phyloP scores from a whole-genome alignment of 37 sponge, comb jelly and placozoan species.

The Cliona cf. orientalis region DNA sequence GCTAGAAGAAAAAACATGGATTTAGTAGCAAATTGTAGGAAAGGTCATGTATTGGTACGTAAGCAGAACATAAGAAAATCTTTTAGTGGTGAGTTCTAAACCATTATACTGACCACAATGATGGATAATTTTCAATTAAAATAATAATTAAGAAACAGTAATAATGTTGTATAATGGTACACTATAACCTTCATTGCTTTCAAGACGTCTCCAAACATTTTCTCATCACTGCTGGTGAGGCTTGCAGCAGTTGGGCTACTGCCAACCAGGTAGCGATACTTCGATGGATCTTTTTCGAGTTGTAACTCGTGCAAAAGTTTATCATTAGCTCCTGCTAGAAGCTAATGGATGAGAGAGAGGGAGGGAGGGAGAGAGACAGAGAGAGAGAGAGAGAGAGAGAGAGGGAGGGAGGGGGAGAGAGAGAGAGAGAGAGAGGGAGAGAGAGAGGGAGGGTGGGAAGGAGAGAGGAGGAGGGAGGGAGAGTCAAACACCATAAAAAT shows the following conservation, averaged over 20 bases:
- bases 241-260: too few relatives aligned
- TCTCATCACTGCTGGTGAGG: slow-evolving; percentile 37
- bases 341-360: slow-evolving; percentile 14
- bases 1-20: too few relatives aligned
- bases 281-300: slow-evolving; percentile 41
- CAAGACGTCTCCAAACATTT: slow-evolving; percentile 18
- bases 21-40: too few relatives aligned
- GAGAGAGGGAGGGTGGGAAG: too few relatives aligned
- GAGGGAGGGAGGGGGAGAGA: slow-evolving; percentile 20
- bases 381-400: slow-evolving; percentile 20
- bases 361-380: slow-evolving; percentile 14
- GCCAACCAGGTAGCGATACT: slow-evolving; percentile 57
- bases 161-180: too few relatives aligned
- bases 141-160: too few relatives aligned
- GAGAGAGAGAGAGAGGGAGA: slow-evolving; percentile 28
- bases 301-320: slow-evolving; percentile 24
- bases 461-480: neutral
- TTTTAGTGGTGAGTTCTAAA: too few relatives aligned
- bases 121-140: too few relatives aligned
- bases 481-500: too few relatives aligned
- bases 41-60: too few relatives aligned
- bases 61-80: too few relatives aligned
- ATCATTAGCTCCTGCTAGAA: slow-evolving; percentile 39
- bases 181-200: slow-evolving; percentile 74
- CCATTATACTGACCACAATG: too few relatives aligned